These are phyloP conservation scores for Sebastes ruberrimus DNA, from an alignment of 2,797 vertebrate genomes.

Conservation along the genomic window DNA sequence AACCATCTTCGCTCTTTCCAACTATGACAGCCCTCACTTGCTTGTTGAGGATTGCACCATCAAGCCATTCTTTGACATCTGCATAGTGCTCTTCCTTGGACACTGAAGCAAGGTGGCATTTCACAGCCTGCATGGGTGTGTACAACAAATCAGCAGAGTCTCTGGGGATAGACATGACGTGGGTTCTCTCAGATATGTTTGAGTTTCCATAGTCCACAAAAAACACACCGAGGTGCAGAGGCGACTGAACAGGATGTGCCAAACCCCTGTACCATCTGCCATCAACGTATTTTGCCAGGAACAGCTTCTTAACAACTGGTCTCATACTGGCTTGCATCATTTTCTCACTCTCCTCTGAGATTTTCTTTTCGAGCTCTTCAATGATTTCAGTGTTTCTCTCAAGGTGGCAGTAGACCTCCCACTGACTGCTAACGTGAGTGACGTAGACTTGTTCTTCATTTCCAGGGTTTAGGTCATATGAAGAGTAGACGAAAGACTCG, in stretches of 20 bases:
- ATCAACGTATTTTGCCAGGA: conserved; percentile 88
- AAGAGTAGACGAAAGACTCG: conserved; percentile 88
- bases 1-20: conserved; percentile 81
- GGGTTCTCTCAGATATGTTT: conserved; percentile 79
- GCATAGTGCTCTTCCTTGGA: conserved; percentile 69
- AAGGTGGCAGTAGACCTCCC: conserved; percentile 91
- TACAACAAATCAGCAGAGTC: conserved; percentile 83
- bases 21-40: conserved; percentile 81
- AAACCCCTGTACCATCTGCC: conserved; percentile 88
- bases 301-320: conserved; percentile 69
- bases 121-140: conserved; percentile 92
- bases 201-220: conserved; percentile 95
- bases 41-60: conserved; percentile 80
- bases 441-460: conserved; percentile 86
- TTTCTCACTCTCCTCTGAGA: conserved; percentile 68
- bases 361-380: conserved; percentile 78
- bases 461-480: conserved; percentile 84
- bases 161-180: conserved; percentile 83
- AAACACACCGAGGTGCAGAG: conserved; percentile 79
- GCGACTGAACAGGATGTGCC: conserved; percentile 71
- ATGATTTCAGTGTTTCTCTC: conserved; percentile 83
- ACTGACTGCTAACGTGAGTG: conserved; percentile 84
- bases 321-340: conserved; percentile 24
- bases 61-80: conserved; percentile 85
- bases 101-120: conserved; percentile 83